Base-by-base conservation (phyloP, 2,888 invertebrate species). In the Strigamia transsilvanica region DNA sequence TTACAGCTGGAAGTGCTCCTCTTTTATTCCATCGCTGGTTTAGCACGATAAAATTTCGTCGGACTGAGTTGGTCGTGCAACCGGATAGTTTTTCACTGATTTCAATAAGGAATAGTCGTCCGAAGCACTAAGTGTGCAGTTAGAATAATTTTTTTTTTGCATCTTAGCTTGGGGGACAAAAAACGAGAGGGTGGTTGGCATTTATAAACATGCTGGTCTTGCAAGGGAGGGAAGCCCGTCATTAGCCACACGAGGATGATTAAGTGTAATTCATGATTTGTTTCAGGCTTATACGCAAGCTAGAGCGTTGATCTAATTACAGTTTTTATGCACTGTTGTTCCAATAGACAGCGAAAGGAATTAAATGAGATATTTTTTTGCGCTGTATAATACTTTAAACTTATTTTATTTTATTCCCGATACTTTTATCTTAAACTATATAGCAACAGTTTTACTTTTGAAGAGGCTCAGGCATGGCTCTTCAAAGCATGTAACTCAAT, bases 241-340 rank as follows among this genome's bases (percentile, higher is more conserved):
- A 79, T 79, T 79, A 79, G 41, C 79, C 41, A 38, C 41, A 42
- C 41, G 42, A 79, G 41, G 42, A 79, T 42, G 79, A 79, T 41
- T 79, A 79, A 79, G 41, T 79, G 42, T 79, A 79, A 41, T 79
- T 79, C 79, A 79, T 79, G 79, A 73, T 73, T 73, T 73, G 73
- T 73, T 73, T 73, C 73, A 15, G 23, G 21, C 61, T 66, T 66
- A 66, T 21, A 23, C 27, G 73, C 73, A 73, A 73, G 27, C 32
- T 15, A 27, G 27, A 73, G 13, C 32, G 7, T 73, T 27, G 73
- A 73, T 73, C 73, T 73, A 73, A 73, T 73, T 73, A 73, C 32
- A 27, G 13, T 13, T 73, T 32, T 32, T 73, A 32, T 32, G 0
- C 1, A 15, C 73, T 73, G 23, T 73, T 73, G 27, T 13, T 15